Conservation (phyloP, 2,113 vertebrate genomes). For the Pristiophorus japonicus region DNA sequence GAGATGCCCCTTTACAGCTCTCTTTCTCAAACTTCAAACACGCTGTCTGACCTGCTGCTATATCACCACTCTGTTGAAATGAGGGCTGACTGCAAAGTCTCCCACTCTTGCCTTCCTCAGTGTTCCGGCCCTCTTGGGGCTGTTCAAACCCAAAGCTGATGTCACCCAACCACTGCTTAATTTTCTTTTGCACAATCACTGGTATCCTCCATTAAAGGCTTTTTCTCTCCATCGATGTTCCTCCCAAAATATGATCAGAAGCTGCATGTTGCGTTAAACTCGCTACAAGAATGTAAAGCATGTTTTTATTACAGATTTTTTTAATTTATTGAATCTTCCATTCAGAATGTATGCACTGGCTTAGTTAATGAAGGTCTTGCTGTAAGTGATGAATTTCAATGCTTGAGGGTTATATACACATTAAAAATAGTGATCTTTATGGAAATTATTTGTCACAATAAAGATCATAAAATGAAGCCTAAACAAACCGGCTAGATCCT, state of each 20-base stretch:
- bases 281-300: slow-evolving; percentile 20
- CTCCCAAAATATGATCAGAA: not conserved
- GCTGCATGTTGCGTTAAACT: not conserved
- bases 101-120: not conserved
- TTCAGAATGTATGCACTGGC: not conserved
- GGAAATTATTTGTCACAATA: not conserved
- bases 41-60: not conserved
- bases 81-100: not conserved
- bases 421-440: not conserved
- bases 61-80: not conserved
- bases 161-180: not conserved
- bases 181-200: not conserved
- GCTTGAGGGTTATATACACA: not conserved
- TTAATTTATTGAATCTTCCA: slow-evolving; percentile 14
- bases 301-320: not conserved
- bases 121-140: too few species aligned
- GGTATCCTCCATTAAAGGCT: not conserved
- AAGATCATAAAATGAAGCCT: not conserved
- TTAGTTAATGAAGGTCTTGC: not conserved
- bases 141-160: not conserved
- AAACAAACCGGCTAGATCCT: not conserved
- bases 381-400: not conserved
- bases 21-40: not conserved
- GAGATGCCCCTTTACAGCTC: not conserved
- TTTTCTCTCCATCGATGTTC: not conserved